phyloP scores from a whole-genome alignment of 2,797 vertebrate genomes.

The Psittacula derbiana region DNA sequence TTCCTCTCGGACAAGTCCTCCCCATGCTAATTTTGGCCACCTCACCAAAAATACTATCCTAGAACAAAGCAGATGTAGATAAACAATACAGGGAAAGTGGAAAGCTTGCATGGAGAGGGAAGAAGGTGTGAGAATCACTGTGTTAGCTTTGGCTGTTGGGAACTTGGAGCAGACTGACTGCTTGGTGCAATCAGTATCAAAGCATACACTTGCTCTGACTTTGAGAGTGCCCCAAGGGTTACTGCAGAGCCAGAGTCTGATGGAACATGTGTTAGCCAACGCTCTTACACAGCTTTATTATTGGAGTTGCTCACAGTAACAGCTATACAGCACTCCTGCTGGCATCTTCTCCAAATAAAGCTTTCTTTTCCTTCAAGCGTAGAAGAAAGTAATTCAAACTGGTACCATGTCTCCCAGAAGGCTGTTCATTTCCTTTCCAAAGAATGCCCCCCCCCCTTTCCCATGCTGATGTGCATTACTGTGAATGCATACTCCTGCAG shows the following conservation, averaged over 20 bases:
- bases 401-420: neutral
- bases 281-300: neutral
- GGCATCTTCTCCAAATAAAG: neutral
- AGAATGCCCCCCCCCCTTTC: neutral
- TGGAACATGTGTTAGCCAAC: neutral
- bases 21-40: neutral
- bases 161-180: neutral
- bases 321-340: neutral
- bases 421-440: neutral
- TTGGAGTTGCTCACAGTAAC: neutral
- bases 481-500: neutral
- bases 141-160: neutral
- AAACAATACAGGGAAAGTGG: neutral
- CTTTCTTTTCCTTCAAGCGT: neutral
- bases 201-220: neutral
- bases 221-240: neutral
- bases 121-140: neutral
- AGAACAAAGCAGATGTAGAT: neutral
- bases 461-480: neutral
- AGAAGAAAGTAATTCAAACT: neutral
- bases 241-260: neutral
- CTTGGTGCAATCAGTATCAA: neutral
- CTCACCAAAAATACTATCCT: neutral
- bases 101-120: neutral
- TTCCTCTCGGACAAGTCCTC: neutral